A percentile compares a stretch with the other conserved stretches of the same genome.
These are phyloP conservation scores for Perca fluviatilis DNA, from an alignment of 2,113 vertebrate species.

Conservation along the genomic window DNA sequence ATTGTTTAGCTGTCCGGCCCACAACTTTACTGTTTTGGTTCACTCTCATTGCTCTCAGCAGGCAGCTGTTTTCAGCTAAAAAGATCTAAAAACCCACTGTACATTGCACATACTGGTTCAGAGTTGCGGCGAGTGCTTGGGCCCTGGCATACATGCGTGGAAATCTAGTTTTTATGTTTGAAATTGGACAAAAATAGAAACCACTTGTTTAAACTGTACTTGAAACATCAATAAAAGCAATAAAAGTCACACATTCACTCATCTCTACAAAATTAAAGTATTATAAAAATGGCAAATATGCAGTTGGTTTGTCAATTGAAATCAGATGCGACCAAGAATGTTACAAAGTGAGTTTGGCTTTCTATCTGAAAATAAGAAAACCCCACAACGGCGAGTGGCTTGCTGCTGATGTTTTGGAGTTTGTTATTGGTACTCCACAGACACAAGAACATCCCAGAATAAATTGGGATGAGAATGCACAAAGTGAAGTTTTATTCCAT, in stretches of 20 bases:
- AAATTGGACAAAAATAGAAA: neutral
- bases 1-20: neutral
- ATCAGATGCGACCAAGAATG: slow-evolving; percentile 32
- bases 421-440: slow-evolving; percentile 69
- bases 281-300: slow-evolving; percentile 36
- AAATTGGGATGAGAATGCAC: slow-evolving; percentile 54
- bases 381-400: slow-evolving; percentile 6
- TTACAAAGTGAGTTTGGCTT: slow-evolving; percentile 1
- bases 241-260: neutral
- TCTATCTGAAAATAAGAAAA: slow-evolving; percentile 22
- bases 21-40: neutral
- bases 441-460: slow-evolving; percentile 68
- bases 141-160: neutral
- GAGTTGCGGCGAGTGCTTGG: neutral
- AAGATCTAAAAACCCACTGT: neutral
- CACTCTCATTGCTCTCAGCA: neutral
- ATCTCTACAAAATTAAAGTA: neutral
- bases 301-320: slow-evolving; percentile 28
- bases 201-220: neutral
- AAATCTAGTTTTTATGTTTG: neutral
- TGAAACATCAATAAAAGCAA: slow-evolving; percentile 20
- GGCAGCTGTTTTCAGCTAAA: neutral
- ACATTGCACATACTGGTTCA: too few species aligned
- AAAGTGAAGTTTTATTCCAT: slow-evolving; percentile 57
- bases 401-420: slow-evolving; percentile 58